Evolutionary conservation across 2,888 invertebrate genomes (phyloP), one percentile per base, ranked within the genome.

Genomic region (Steromphala cineraria): DNA sequence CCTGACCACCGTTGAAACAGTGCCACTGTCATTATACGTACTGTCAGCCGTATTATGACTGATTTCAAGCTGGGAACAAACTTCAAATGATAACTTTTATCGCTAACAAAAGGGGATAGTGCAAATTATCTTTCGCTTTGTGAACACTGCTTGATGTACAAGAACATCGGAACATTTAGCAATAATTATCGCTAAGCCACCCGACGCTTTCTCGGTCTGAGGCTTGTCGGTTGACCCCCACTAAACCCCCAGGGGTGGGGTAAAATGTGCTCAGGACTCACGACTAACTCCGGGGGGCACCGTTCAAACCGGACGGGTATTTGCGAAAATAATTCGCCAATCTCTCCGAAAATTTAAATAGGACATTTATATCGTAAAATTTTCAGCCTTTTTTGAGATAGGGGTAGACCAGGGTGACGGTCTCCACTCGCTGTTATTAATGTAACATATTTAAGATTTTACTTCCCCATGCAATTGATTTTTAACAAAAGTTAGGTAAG

Each of bases 361-460:
- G 62, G 62, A 62, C 62, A 62, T 62, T 62, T 62, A 62, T 62
- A 62, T 28, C 62, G 28, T 62, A 62, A 62, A 62, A 62, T 62
- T 62, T 62, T 62, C 62, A 62, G 28, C 62, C 28, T 28, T 24
- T 28, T 17, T 24, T 62, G 15, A 28, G 24, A 8, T 24, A 28
- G 28, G 62, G 28, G 62, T 62, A 24, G 15, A 15, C 1, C 62
- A 28, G 28, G 62, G 28, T 28, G 62, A 62, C 28, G 28, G 24
- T 62, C 28, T 24, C 62, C 28, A 28, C 21, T 46, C 62, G 28
- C 62, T 62, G 62, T 28, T 62, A 62, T 62, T 62, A 62, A 62
- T 62, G 62, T 62, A 28, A 28, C 62, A 62, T 62, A 62, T 62
- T 62, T 28, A 28, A 28, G 62, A 62, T 62, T 62, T 62, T 62